phyloP scores from a whole-genome alignment of 2,113 vertebrate species.

The Cettia cetti region DNA sequence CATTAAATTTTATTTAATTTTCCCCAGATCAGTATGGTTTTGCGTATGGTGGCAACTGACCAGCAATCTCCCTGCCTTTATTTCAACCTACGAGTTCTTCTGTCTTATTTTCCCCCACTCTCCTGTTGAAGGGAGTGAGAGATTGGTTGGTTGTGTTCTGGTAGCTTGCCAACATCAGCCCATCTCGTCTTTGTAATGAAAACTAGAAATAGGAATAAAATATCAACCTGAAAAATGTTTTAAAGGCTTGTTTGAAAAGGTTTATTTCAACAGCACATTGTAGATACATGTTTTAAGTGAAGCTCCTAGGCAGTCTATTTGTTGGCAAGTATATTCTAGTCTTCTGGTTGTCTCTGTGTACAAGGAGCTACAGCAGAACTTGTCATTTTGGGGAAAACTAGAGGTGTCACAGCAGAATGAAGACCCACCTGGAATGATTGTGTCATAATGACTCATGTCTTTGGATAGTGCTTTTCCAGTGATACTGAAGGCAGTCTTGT shows the following conservation, averaged over 20 bases:
- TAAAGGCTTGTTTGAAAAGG: not conserved
- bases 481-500: not conserved
- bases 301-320: not conserved
- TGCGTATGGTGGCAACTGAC: not conserved
- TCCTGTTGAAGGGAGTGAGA: not conserved
- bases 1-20: not conserved
- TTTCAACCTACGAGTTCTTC: not conserved
- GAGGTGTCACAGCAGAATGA: not conserved
- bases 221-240: not conserved
- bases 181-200: not conserved
- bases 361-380: not conserved
- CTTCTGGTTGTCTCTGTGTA: not conserved
- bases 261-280: not conserved
- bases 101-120: not conserved
- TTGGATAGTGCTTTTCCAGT: not conserved
- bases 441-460: accelerated
- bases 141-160: not conserved
- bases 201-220: not conserved
- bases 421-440: not conserved
- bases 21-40: accelerated
- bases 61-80: not conserved
- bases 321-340: not conserved
- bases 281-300: not conserved
- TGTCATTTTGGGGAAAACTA: not conserved
- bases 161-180: not conserved